These are phyloP conservation scores for Neodiprion pinetum DNA, from an alignment of 1,140 invertebrate species.

Conservation along the genomic window DNA sequence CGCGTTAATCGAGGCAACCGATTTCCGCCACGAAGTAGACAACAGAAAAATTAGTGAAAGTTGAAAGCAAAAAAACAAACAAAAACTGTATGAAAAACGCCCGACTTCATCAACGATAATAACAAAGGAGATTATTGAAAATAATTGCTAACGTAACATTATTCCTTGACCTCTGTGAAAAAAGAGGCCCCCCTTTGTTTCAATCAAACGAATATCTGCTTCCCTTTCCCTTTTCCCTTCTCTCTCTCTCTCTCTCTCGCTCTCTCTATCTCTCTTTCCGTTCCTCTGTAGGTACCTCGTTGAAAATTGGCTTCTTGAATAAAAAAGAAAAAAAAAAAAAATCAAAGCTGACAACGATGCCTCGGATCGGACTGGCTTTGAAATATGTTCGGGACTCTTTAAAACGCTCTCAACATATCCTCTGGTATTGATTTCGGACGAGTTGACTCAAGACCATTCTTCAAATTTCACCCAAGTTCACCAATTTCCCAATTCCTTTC, in stretches of 20 bases:
- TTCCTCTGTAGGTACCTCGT: neutral
- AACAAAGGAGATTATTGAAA: neutral
- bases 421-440: no score
- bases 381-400: no score
- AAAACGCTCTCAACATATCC: no score
- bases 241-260: no score
- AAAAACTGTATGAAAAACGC: neutral
- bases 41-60: neutral
- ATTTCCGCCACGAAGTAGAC: neutral
- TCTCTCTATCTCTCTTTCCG: neutral
- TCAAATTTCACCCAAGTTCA: no score
- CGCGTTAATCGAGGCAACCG: neutral
- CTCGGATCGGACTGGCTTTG: no score
- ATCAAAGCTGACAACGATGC: no score
- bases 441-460: no score
- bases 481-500: no score
- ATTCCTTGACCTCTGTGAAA: neutral
- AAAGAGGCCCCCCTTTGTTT: neutral
- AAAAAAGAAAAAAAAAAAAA: neutral
- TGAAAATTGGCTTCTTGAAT: neutral
- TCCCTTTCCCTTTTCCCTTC: no score
- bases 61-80: neutral
- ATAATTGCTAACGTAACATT: neutral
- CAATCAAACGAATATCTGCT: neutral
- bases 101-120: neutral